Conservation (phyloP, 2,797 vertebrate species). For the Pyrocephalus nanus region DNA sequence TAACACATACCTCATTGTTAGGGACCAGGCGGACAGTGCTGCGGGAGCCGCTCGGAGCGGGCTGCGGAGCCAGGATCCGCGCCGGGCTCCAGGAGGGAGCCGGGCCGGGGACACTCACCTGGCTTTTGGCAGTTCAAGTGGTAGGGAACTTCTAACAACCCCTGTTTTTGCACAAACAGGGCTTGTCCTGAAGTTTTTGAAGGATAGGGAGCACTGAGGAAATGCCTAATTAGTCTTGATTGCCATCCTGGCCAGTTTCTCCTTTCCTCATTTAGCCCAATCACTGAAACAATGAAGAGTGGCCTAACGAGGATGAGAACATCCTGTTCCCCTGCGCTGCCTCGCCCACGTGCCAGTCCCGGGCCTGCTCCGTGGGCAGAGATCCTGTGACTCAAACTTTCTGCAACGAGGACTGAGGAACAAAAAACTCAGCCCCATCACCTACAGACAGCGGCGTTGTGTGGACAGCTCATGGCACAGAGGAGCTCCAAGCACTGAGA, state of each 20-base stretch:
- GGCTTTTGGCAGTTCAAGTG: neutral
- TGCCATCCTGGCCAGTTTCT: neutral
- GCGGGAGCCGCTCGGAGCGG: neutral
- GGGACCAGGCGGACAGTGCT: slow-evolving; percentile 35
- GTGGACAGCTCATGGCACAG: neutral
- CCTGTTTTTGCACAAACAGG: neutral
- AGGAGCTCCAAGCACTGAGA: neutral
- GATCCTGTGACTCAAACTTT: neutral
- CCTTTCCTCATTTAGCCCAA: slow-evolving; percentile 10
- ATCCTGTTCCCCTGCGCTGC: neutral
- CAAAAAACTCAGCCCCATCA: neutral
- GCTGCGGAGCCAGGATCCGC: neutral
- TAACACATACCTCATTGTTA: slow-evolving; percentile 79
- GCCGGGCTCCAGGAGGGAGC: neutral
- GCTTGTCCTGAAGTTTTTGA: neutral
- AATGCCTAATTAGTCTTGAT: slow-evolving; percentile 31
- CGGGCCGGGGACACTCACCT: neutral
- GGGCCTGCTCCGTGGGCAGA: neutral
- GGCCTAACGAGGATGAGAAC: neutral
- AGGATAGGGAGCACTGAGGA: neutral
- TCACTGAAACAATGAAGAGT: neutral
- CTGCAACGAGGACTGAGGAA: accelerated
- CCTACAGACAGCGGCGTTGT: accelerated
- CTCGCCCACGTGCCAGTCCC: neutral
- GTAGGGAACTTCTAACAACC: neutral